A percentile compares a stretch with the other conserved stretches of the same genome.
Evolutionary conservation across 2,888 invertebrate genomes (phyloP).

Genomic region (Morpho achilles): DNA sequence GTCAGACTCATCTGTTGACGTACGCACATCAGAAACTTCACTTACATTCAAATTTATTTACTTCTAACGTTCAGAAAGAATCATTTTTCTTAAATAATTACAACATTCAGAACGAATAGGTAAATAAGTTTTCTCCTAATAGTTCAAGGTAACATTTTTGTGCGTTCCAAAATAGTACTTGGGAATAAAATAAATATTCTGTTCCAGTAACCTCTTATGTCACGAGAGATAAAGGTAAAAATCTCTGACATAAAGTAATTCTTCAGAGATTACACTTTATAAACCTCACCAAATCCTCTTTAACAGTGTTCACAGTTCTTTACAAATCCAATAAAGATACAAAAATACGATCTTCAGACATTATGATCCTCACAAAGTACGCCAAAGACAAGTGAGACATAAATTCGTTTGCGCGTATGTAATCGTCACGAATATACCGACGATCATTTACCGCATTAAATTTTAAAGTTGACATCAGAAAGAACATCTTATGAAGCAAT

Average conservation of each 20-base stretch:
- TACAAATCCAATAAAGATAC: conserved; percentile 62
- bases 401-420: conserved; percentile 74
- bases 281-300: conserved; percentile 54
- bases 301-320: conserved; percentile 60
- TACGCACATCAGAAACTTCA: conserved; percentile 59
- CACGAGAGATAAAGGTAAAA: conserved; percentile 10
- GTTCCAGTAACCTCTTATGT: conserved; percentile 6
- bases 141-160: not conserved
- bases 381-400: conserved; percentile 62
- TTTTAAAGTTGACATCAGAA: conserved; percentile 78
- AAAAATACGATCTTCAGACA: conserved; percentile 64
- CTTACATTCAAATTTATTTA: conserved; percentile 24
- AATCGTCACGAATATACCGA: conserved; percentile 68
- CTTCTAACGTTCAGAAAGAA: conserved; percentile 18
- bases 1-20: conserved; percentile 51
- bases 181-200: not conserved
- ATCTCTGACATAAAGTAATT: conserved; percentile 22
- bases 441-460: conserved; percentile 71
- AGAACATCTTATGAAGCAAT: conserved; percentile 72
- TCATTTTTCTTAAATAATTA: conserved; percentile 13
- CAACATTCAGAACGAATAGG: conserved; percentile 2
- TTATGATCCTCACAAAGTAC: conserved; percentile 60
- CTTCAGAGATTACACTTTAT: conserved; percentile 50
- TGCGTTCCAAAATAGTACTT: not conserved
- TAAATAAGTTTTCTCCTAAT: not conserved